Base-by-base conservation (phyloP, 1,140 invertebrate genomes). In the Agrilus planipennis region DNA sequence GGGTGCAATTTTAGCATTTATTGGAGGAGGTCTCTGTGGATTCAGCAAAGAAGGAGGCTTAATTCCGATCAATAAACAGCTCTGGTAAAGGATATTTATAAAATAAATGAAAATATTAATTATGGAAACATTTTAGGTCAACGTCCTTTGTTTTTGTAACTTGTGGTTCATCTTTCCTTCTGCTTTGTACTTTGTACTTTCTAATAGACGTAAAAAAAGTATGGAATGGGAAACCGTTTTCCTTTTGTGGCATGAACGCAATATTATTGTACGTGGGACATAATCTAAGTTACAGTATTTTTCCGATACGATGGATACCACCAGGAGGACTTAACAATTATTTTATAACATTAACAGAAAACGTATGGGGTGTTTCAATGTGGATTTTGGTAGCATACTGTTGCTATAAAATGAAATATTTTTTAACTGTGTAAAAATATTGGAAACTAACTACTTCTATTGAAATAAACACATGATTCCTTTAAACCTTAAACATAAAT, bases 241-340 rank as follows among this genome's bases (percentile, higher is more conserved):
- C 73, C 12, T 69, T 75, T 45, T 67, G 73, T 69, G 91, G 91
- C 20, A 89, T 89, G 75, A 96, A 96, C 64, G 79, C 88, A 4
- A 79, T 93, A 21, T 65, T 89, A 1, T 70, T 94, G 49, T 95
- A 92, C 60, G 65, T 87, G 2, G 88, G 89, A 0, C 89, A 92
- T 55, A 71, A 68, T 3, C 53, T 93, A 0, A 77, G 81, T 46
- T 76, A 78, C 22, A 67, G 76, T 43, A 72, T 84, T 52, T 84
- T 91, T 61, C 89, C 78, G 1, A 91, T 81, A 62, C 80, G 82
- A 49, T 87, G 81, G 79, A 55, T 19, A 2, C 22, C 23, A 14
- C 16, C 31, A 12, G 71, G 71, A 0, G 41, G 64, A 2, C 85
- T 84, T 79, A 71, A 76, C 16, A 84, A 73, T 0, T 87, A 90